Evolutionary conservation across 2,113 vertebrate genomes (phyloP).

Genomic region (Puntigrus tetrazona): DNA sequence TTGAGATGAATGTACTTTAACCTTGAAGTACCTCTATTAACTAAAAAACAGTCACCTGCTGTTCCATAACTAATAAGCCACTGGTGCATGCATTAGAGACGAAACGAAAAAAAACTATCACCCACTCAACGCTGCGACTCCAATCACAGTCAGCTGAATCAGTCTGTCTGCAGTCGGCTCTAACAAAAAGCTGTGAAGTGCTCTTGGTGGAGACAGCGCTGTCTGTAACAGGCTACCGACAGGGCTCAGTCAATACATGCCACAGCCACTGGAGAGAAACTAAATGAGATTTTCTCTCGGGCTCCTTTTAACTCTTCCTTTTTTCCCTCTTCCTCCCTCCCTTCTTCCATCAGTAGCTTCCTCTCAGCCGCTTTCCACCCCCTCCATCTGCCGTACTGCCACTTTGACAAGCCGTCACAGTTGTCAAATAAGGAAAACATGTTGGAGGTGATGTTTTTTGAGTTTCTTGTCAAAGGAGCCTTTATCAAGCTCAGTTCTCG

Average conservation of each 20-base stretch:
- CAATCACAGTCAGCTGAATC: constrained; percentile 48
- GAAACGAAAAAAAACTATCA: neutral
- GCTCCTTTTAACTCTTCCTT: constrained; percentile 42
- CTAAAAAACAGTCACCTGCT: neutral
- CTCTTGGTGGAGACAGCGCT: constrained; percentile 51
- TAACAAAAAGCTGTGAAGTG: constrained; percentile 63
- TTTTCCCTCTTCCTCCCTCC: neutral
- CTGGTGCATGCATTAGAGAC: constrained; percentile 10
- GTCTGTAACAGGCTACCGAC: constrained; percentile 60
- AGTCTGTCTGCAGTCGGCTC: constrained; percentile 52
- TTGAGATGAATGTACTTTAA: neutral
- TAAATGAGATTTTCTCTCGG: constrained; percentile 62
- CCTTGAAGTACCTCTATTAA: constrained; percentile 8
- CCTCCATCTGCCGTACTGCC: constrained; percentile 12
- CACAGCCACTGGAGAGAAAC: constrained; percentile 59
- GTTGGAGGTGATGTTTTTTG: constrained; percentile 26
- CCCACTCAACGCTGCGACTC: neutral
- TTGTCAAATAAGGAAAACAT: constrained; percentile 41
- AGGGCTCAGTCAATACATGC: constrained; percentile 66
- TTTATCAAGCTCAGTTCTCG: neutral
- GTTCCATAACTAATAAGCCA: constrained; percentile 23
- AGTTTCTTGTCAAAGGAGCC: constrained; percentile 26
- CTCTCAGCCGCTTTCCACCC: neutral
- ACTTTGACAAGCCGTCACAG: constrained; percentile 44
- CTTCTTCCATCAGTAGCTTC: neutral